A percentile compares a stretch with the other conserved stretches of the same genome.
Conservation (phyloP, 2,113 vertebrate genomes). For the Syrmaticus mikado region DNA sequence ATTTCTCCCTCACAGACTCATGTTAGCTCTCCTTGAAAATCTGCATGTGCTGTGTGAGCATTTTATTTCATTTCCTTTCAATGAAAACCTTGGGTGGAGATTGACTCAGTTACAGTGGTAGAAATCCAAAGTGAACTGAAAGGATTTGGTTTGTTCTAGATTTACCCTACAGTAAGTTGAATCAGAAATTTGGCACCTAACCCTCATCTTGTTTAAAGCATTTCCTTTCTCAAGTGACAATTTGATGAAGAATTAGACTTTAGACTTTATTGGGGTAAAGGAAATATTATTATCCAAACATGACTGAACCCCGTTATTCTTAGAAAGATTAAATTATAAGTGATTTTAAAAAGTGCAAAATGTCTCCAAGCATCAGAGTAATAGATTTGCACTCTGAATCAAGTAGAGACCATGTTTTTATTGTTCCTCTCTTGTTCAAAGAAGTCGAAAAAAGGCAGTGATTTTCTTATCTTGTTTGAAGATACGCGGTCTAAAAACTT, state of each 20-base stretch:
- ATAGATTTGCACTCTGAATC: neutral
- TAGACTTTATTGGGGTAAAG: neutral
- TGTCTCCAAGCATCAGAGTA: neutral
- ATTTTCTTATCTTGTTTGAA: neutral
- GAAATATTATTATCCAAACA: neutral
- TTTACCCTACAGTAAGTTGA: neutral
- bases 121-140: neutral
- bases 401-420: neutral
- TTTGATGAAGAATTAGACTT: neutral
- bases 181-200: neutral
- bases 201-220: rapidly evolving
- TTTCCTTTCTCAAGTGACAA: neutral
- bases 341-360: neutral
- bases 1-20: neutral
- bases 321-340: neutral
- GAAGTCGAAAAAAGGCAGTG: neutral
- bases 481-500: neutral
- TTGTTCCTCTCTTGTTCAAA: neutral
- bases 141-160: neutral
- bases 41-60: neutral
- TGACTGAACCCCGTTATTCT: neutral
- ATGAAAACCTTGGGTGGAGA: neutral
- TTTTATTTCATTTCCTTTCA: conserved; percentile 2
- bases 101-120: neutral
- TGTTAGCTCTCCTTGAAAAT: neutral